A percentile compares a stretch with the other conserved stretches of the same genome.
phyloP scores from a whole-genome alignment of 2,888 invertebrate species.

The Theretra japonica region DNA sequence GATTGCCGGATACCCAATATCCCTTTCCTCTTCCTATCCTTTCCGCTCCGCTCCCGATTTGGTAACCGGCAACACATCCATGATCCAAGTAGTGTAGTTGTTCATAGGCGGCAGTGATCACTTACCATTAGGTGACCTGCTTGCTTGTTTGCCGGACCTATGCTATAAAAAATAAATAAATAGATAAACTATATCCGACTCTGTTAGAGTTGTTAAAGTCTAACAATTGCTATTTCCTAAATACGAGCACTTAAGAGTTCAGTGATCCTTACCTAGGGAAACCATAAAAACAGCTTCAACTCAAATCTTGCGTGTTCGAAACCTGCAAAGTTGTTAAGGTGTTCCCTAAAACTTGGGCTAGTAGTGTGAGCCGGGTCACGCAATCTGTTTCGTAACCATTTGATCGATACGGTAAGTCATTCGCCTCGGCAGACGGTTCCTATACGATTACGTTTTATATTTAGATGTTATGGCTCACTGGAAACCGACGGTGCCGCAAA shows the following conservation, averaged over 20 bases:
- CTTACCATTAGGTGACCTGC: too few relatives aligned
- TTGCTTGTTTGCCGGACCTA: too few relatives aligned
- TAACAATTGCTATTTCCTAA: too few relatives aligned
- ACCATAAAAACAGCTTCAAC: neutral
- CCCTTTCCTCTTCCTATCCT: too few relatives aligned
- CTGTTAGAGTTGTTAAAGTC: too few relatives aligned
- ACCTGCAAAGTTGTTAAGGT: neutral
- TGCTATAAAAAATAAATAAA: too few relatives aligned
- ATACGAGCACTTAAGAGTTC: neutral
- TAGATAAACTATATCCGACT: too few relatives aligned
- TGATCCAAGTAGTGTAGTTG: too few relatives aligned
- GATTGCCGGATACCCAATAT: too few relatives aligned
- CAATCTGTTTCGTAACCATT: slow-evolving; percentile 27
- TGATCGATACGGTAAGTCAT: slow-evolving; percentile 54
- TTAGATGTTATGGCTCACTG: slow-evolving; percentile 47
- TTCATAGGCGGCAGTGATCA: too few relatives aligned
- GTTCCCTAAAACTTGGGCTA: slow-evolving; percentile 22
- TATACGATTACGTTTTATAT: slow-evolving; percentile 48
- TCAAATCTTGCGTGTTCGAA: neutral
- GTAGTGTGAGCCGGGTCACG: slow-evolving; percentile 30
- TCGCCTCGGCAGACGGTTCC: slow-evolving; percentile 46
- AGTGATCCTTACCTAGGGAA: neutral
- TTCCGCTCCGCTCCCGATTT: too few relatives aligned
- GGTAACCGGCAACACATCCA: too few relatives aligned
- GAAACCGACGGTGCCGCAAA: slow-evolving; percentile 37